phyloP scores from a whole-genome alignment of 2,113 vertebrate species.

The Dermatemys mawii region DNA sequence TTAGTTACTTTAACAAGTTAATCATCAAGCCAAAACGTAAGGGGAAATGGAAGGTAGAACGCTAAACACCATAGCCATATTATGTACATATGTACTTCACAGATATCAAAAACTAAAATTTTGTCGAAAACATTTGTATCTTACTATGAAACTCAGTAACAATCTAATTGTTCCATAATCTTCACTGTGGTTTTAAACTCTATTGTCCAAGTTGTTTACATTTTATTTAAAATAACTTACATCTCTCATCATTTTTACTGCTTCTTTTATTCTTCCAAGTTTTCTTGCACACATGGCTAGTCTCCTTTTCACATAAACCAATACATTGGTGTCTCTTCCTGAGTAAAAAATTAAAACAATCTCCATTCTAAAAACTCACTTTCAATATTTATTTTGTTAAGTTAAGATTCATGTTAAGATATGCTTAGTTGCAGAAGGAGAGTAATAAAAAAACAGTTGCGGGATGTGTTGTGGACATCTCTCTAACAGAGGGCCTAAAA shows the following conservation, averaged over 20 bases:
- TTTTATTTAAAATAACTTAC: slow-evolving; percentile 82
- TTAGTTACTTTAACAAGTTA: neutral
- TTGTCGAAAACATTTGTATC: neutral
- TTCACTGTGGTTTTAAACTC: neutral
- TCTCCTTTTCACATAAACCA: slow-evolving; percentile 97
- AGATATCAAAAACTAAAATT: neutral
- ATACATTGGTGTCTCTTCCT: slow-evolving; percentile 96
- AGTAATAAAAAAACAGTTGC: neutral
- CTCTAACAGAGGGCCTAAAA: neutral
- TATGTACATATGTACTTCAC: neutral
- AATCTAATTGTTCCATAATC: neutral
- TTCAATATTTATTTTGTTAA: neutral
- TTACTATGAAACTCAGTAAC: neutral
- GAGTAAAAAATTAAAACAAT: slow-evolving; percentile 40
- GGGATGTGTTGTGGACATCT: neutral
- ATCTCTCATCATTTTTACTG: slow-evolving; percentile 99
- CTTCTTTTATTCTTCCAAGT: slow-evolving; percentile 95
- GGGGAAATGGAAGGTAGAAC: neutral
- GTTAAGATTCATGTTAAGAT: neutral
- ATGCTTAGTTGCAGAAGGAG: neutral
- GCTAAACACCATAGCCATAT: neutral
- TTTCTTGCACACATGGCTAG: slow-evolving; percentile 98
- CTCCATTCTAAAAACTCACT: neutral
- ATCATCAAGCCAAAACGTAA: neutral
- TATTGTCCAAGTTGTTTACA: neutral